Conservation (phyloP, 2,113 vertebrate species). For the Corythornis cristatus region DNA sequence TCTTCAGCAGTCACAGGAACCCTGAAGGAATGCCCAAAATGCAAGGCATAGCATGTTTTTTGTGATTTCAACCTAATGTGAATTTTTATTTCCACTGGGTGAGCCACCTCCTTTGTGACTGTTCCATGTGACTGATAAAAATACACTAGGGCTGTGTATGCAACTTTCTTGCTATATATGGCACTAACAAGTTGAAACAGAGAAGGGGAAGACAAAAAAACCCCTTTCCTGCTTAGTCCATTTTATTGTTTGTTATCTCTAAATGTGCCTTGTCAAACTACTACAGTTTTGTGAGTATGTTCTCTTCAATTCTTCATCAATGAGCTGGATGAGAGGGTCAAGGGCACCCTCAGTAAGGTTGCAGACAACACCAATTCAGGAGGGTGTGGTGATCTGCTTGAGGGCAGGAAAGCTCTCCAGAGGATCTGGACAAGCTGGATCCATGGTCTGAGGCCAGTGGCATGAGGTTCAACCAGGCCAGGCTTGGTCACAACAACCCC, state of each 20-base stretch:
- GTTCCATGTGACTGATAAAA: slow-evolving; percentile 25
- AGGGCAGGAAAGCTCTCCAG: background rate
- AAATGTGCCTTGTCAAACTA: background rate
- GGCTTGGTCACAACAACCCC: too few relatives aligned
- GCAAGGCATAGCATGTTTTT: background rate
- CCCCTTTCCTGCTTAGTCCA: background rate
- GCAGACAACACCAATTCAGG: background rate
- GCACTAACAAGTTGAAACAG: background rate
- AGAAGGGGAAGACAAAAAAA: background rate
- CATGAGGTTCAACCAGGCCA: background rate
- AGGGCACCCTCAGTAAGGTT: background rate
- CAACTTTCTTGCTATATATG: background rate
- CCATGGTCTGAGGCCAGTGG: background rate
- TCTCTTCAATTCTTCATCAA: background rate
- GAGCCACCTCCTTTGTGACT: background rate
- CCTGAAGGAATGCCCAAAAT: background rate
- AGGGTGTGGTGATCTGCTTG: background rate
- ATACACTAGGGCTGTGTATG: background rate
- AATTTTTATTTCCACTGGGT: background rate
- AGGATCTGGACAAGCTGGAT: too few relatives aligned
- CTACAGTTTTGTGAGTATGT: background rate
- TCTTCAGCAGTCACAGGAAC: background rate
- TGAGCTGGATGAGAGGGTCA: background rate
- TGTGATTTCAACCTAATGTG: background rate
- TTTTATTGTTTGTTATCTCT: background rate